Percentiles rank a stretch among this genome's conserved stretches.
These are phyloP conservation scores for Leptopilina syphax DNA, from an alignment of 2,888 invertebrate genomes.

Conservation along the genomic window DNA sequence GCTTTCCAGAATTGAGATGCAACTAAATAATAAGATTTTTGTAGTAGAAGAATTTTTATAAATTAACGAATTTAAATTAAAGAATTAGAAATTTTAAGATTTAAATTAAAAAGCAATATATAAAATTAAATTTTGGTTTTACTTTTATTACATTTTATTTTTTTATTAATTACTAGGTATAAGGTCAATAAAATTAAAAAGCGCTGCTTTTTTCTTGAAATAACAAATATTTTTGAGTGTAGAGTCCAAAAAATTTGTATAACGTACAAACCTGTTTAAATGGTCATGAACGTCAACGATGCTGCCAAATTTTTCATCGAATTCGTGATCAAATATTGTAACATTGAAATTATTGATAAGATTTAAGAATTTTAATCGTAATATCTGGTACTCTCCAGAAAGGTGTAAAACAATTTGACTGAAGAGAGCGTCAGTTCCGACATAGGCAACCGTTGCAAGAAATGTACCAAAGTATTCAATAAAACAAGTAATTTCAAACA, in stretches of 20 bases:
- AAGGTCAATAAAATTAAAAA: no score
- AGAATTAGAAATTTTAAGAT: no score
- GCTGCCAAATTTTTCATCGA: not conserved
- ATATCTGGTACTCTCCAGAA: not conserved
- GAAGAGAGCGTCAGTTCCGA: not conserved
- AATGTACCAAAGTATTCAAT: not conserved
- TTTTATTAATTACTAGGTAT: no score
- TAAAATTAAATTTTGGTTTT: no score
- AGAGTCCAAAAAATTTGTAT: no score
- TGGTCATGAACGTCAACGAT: not conserved
- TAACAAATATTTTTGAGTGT: no score
- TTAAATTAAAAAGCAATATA: no score
- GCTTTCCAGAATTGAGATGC: not conserved
- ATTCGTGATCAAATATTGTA: not conserved
- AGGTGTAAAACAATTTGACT: not conserved
- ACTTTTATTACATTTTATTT: no score
- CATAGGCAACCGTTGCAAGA: not conserved
- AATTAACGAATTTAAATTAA: no score
- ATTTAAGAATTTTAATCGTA: not conserved
- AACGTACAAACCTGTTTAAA: not conserved
- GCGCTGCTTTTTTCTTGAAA: no score
- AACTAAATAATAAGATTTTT: not conserved
- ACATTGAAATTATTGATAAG: not conserved
- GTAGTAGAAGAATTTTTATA: no score
- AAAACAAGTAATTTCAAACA: not conserved